Conservation (phyloP, 2,888 invertebrate species). For the Fragum fragum region DNA sequence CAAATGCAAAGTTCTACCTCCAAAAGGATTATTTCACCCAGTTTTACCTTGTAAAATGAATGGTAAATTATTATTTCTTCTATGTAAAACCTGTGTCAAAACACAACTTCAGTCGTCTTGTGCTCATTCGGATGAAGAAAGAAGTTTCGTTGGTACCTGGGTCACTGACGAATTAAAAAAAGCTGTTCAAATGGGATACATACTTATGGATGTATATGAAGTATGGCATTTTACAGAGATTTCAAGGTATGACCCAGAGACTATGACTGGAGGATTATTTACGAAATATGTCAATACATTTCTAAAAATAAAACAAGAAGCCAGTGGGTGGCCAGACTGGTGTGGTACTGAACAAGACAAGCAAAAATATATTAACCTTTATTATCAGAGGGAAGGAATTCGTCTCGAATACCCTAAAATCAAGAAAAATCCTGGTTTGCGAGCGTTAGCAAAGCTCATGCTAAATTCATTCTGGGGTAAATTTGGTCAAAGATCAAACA, state of each 20-base stretch:
- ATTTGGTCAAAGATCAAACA: conserved; percentile 55
- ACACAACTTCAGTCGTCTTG: conserved; percentile 35
- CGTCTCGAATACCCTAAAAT: conserved; percentile 43
- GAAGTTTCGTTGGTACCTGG: conserved; percentile 48
- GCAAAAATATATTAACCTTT: not conserved
- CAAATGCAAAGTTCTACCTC: conserved; percentile 76
- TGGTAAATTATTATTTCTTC: conserved; percentile 57
- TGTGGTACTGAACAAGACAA: not conserved
- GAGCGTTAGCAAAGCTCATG: conserved; percentile 57
- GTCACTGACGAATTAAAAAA: conserved; percentile 9
- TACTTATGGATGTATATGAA: conserved; percentile 47
- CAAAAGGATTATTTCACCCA: conserved; percentile 74
- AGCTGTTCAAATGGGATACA: conserved; percentile 37
- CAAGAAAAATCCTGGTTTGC: conserved; percentile 46
- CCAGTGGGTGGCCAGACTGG: conserved; percentile 35
- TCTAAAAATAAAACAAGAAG: conserved; percentile 71
- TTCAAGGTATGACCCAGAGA: conserved; percentile 38
- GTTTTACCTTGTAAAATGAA: conserved; percentile 75
- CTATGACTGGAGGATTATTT: conserved; percentile 71
- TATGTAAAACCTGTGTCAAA: conserved; percentile 20
- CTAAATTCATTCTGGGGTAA: conserved; percentile 66
- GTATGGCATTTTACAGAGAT: conserved; percentile 57
- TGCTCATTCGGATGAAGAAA: conserved; percentile 28
- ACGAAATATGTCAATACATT: conserved; percentile 67
- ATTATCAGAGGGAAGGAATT: conserved; percentile 46